Evolutionary conservation across 23 tunicate genomes (phyloP), one percentile per base, ranked within the genome.

Genomic region (Halocynthia roretzi): DNA sequence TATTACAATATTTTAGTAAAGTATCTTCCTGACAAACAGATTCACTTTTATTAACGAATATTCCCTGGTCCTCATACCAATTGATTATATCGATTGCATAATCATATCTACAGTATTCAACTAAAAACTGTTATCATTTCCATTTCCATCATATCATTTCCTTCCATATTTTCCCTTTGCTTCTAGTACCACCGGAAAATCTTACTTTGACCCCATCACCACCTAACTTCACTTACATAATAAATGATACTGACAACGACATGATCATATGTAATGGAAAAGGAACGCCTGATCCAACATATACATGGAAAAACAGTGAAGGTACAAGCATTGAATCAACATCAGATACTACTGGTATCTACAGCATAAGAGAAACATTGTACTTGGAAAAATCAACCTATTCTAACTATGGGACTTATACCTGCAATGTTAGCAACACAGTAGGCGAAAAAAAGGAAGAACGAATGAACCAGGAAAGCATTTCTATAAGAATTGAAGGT

Each of bases 211-310:
- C 44, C 44, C 44, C 44, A 31, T 31, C 44, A 31, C 44, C 44
- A 31, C 44, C 44, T 31, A 4, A 31, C 44, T 31, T 74, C 62
- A 54, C 62, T n/a, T 74, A 74, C 21, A 48, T 74, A 15, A 52
- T 54, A 7, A 54, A 54, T 12, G 15, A 52, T 0, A 53, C 22
- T 54, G 0, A 53, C 9, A 31, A 31, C 44, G 56, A 18, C 78
- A 74, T 0, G 14, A 31, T 74, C 8, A 54, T 21, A 50, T 74
- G 78, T n/a, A 15, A 21, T 44, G 78, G 64, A 17, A 8, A 15
- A 22, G 78, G 78, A n/a, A 54, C 12, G 17, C 78, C 78, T 21
- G 65, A 74, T n/a, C 78, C 65, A 8, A 18, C 19, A 8, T 74
- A 50, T 48, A 54, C 2, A 0, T 74, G 78, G 78, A 51, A 5